Conservation (phyloP, 1,140 invertebrate genomes). For the Lordiphosa mommai region DNA sequence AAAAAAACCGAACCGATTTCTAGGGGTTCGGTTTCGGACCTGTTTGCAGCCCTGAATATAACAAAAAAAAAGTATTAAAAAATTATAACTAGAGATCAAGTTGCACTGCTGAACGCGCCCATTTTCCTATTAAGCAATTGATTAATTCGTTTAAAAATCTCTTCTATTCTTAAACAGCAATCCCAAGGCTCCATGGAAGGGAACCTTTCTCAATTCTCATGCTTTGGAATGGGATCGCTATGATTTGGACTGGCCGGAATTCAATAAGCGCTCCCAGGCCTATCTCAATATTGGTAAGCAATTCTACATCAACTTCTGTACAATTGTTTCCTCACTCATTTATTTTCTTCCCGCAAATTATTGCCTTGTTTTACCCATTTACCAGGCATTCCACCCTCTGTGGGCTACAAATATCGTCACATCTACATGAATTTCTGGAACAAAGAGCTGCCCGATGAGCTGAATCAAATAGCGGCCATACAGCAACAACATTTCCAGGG, state of each 20-base stretch:
- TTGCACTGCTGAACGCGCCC: too few relatives aligned
- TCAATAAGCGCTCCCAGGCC: constrained; percentile 85
- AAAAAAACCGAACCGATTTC: too few relatives aligned
- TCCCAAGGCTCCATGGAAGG: constrained; percentile 85
- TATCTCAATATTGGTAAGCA: constrained; percentile 88
- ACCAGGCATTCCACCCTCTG: constrained; percentile 85
- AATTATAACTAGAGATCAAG: too few relatives aligned
- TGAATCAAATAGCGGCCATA: constrained; percentile 80
- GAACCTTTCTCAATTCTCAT: constrained; percentile 82
- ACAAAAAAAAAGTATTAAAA: too few relatives aligned
- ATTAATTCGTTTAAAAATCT: too few relatives aligned
- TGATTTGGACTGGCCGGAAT: constrained; percentile 89
- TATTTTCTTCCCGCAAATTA: background rate
- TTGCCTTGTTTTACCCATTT: constrained; percentile 5
- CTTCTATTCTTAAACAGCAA: constrained; percentile 81
- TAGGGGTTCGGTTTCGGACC: too few relatives aligned
- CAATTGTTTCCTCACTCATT: background rate
- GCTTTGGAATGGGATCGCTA: constrained; percentile 84
- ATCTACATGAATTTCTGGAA: constrained; percentile 88
- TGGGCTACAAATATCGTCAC: constrained; percentile 83
- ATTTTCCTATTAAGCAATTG: too few relatives aligned
- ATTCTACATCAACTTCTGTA: background rate
- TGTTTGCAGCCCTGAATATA: too few relatives aligned
- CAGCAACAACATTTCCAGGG: constrained; percentile 41
- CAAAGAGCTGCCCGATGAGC: constrained; percentile 83